Percentiles rank a stretch among this genome's conserved stretches.
Conservation (phyloP, 2,797 vertebrate species). For the Todus mexicanus region DNA sequence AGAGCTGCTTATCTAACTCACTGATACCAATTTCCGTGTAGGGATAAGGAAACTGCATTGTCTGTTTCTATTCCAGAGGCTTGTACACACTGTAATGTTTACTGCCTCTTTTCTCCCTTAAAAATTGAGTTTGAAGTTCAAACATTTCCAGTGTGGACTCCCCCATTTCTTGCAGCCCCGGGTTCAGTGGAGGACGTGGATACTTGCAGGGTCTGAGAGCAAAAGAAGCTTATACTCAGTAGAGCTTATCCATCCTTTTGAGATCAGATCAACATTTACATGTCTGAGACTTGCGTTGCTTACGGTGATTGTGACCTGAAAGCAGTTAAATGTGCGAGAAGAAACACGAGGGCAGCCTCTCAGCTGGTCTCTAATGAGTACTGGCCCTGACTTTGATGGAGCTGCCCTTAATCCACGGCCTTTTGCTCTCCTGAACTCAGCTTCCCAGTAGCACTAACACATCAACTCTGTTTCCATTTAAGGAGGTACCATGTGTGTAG, state of each 20-base stretch:
- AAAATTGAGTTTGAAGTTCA: not conserved
- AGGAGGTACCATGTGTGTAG: not conserved
- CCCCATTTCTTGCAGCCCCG: not conserved
- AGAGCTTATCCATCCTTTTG: constrained; percentile 12
- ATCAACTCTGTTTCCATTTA: not conserved
- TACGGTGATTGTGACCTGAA: not conserved
- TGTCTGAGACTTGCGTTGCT: constrained; percentile 27
- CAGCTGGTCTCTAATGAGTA: not conserved
- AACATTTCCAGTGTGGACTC: not conserved
- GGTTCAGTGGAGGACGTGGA: not conserved
- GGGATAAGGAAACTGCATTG: not conserved
- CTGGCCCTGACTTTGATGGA: not conserved
- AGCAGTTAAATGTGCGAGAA: not conserved
- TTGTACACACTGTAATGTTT: not conserved
- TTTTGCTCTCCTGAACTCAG: not conserved
- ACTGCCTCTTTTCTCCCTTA: not conserved
- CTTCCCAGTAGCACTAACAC: not conserved
- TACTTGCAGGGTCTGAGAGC: not conserved
- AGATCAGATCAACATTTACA: constrained; percentile 39
- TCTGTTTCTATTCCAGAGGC: not conserved
- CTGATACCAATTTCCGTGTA: not conserved
- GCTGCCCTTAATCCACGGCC: not conserved
- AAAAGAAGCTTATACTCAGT: constrained; percentile 37
- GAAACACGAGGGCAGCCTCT: not conserved
- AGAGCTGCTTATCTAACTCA: not conserved